Evolutionary conservation across 2,113 vertebrate genomes (phyloP).

Genomic region (Thunnus thynnus): DNA sequence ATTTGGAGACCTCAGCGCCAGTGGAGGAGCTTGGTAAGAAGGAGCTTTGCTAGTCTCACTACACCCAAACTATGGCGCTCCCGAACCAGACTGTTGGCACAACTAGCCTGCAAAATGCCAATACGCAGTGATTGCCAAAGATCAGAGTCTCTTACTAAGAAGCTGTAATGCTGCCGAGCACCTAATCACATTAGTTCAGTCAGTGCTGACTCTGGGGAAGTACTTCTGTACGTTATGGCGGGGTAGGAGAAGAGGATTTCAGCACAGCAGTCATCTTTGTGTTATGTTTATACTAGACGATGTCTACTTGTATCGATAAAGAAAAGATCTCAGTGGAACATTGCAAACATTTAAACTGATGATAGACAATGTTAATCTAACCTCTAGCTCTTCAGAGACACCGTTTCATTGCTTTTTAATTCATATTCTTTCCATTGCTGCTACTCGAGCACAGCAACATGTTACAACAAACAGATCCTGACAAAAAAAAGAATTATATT

Average conservation of each 20-base stretch:
- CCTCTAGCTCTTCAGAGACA: background rate
- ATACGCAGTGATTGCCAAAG: constrained; percentile 17
- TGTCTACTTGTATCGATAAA: too few relatives aligned
- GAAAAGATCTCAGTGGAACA: background rate
- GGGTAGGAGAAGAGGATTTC: background rate
- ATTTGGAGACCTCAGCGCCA: constrained; percentile 10
- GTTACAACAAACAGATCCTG: background rate
- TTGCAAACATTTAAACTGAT: background rate
- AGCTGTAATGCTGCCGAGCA: constrained; percentile 44
- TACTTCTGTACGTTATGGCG: constrained; percentile 1
- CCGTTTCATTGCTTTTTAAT: too few relatives aligned
- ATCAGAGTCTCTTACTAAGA: constrained; percentile 57
- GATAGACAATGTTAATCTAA: background rate
- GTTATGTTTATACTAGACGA: background rate
- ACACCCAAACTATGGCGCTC: background rate
- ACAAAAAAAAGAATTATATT: background rate
- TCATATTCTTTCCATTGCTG: background rate
- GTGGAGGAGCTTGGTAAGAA: constrained; percentile 16
- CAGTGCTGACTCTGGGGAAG: constrained; percentile 20
- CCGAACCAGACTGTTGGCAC: constrained; percentile 6
- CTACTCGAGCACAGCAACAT: background rate
- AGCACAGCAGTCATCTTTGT: background rate
- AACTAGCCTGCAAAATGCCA: background rate
- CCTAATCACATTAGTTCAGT: constrained; percentile 66
- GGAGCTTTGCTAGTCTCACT: background rate